Evolutionary conservation across 2,113 vertebrate species (phyloP), one percentile per base, ranked within the genome.

Genomic region (Astur gentilis): DNA sequence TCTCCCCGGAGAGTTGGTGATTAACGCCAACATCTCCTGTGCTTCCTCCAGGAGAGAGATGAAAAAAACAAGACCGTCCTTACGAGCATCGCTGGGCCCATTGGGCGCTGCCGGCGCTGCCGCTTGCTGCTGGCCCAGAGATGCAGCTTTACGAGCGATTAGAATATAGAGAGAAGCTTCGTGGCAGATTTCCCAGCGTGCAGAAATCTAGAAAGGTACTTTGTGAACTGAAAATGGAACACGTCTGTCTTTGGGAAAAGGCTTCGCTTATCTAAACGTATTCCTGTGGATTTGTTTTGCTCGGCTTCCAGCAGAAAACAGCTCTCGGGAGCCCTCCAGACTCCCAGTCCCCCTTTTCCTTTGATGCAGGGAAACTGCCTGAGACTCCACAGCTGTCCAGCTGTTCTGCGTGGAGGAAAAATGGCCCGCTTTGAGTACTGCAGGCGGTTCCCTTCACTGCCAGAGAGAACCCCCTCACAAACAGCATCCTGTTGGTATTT

Each of bases 11-110:
- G 86, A 75, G n/a, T 22, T 20, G 64, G 23, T 34, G 77, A 88
- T 75, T 90, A 90, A 88, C 0, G 4, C 65, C 75, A 88, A 67
- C n/a, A 10, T 81, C 77, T 62, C 45, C 55, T n/a, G 4, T 44
- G n/a, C 32, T 96, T 79, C 57, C n/a, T 83, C 45, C 19, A 31
- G 64, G 34, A 93, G 19, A 72, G 7, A 18, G 7, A 26, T 19
- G 67, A 82, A 67, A 25, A 25, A 82, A 45, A 60, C 45, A 40
- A 42, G 16, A 32, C 16, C 38, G 23, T 58, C 25, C 42, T 65
- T 45, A 57, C 8, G 25, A 54, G 45, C 5, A 50, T 47, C 0
- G 0, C 58, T 71, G 61, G 5, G 36, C 20, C 55, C 45, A 45
- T 14, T 2, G 3, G 54, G 55, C 42, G 17, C 18, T 73, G 32